These are phyloP conservation scores for Clitarchus hookeri DNA, from an alignment of 2,888 invertebrate genomes.

Conservation along the genomic window DNA sequence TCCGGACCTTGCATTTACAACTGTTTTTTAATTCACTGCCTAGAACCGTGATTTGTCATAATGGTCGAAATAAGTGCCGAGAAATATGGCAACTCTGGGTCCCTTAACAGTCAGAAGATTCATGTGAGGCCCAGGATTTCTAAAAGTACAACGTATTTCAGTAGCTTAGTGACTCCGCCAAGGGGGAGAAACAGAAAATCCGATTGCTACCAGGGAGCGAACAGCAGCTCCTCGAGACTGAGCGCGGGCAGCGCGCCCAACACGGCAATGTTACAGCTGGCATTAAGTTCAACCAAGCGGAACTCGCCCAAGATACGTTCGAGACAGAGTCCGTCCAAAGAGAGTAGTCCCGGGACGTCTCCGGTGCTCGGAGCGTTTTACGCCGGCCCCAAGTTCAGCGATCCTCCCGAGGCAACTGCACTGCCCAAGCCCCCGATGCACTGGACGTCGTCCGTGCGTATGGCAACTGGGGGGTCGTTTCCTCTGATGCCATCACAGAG, in stretches of 20 bases:
- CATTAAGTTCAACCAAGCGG: conserved; percentile 40
- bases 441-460: conserved; percentile 62
- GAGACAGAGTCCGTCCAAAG: conserved; percentile 47
- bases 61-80: conserved; percentile 40
- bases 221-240: conserved; percentile 28
- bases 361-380: conserved; percentile 48
- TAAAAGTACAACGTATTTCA: conserved; percentile 40
- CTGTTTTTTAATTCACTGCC: not conserved
- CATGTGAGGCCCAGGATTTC: conserved; percentile 39
- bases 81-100: conserved; percentile 35
- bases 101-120: conserved; percentile 39
- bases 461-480: conserved; percentile 41
- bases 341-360: conserved; percentile 45
- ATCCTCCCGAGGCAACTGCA: conserved; percentile 77
- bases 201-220: conserved; percentile 33
- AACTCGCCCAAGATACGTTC: conserved; percentile 43
- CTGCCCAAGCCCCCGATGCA: conserved; percentile 80
- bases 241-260: not conserved
- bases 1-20: not conserved
- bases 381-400: conserved; percentile 82
- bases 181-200: conserved; percentile 41
- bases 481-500: conserved; percentile 42
- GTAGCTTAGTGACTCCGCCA: conserved; percentile 39
- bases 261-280: conserved; percentile 17
- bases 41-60: conserved; percentile 2